Percentiles rank a stretch among this genome's conserved stretches.
Conservation (phyloP, 2,888 invertebrate species). For the Rhaphigaster nebulosa region DNA sequence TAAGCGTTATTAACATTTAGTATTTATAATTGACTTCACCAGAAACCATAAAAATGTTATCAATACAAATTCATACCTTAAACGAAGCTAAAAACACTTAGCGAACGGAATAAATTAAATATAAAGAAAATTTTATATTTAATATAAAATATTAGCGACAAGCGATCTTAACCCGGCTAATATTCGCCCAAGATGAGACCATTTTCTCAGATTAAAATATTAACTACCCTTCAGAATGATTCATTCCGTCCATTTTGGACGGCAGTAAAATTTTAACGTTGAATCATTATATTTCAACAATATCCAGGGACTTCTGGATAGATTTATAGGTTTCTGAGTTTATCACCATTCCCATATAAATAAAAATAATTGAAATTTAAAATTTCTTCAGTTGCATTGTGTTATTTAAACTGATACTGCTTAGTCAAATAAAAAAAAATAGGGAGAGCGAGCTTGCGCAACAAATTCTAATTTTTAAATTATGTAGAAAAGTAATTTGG, state of each 20-base stretch:
- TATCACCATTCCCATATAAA: background rate
- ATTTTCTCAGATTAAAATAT: slow-evolving; percentile 11
- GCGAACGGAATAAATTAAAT: background rate
- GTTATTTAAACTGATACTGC: no score
- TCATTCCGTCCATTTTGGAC: background rate
- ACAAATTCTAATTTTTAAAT: no score
- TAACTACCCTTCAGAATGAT: background rate
- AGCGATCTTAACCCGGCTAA: background rate
- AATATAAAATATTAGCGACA: background rate
- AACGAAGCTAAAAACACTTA: background rate
- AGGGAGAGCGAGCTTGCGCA: no score
- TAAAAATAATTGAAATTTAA: background rate
- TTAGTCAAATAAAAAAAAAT: no score
- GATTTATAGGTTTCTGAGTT: background rate
- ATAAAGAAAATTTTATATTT: background rate
- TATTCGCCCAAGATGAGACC: background rate
- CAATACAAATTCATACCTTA: background rate
- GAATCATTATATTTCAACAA: background rate
- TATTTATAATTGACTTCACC: no score
- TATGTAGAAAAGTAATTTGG: no score
- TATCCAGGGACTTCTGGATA: background rate
- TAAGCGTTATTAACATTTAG: background rate
- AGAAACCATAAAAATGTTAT: background rate
- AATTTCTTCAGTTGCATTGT: background rate
- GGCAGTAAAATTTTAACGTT: background rate